phyloP scores from a whole-genome alignment of 2,113 vertebrate genomes.

The Brachypodius melanocephalos region DNA sequence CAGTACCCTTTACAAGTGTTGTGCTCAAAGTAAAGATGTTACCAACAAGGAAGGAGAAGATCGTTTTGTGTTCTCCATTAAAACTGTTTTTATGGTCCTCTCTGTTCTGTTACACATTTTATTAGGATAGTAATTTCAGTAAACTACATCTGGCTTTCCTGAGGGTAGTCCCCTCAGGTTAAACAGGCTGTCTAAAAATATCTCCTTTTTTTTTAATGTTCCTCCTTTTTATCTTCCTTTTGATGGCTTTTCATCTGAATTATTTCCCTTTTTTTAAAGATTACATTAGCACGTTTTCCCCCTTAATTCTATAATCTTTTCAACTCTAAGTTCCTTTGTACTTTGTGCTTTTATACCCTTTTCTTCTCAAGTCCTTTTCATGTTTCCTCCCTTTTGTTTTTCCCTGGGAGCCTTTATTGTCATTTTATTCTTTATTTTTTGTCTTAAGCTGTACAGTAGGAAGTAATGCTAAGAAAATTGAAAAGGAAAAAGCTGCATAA shows the following conservation, averaged over 20 bases:
- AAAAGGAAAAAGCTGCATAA: slow-evolving; percentile 17
- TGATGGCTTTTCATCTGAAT: slow-evolving; percentile 56
- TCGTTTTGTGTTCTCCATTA: background rate
- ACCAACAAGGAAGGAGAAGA: background rate
- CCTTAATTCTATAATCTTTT: slow-evolving; percentile 70
- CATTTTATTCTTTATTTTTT: slow-evolving; percentile 66
- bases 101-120: slow-evolving; percentile 51
- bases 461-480: slow-evolving; percentile 63
- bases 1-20: background rate
- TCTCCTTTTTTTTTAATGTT: background rate
- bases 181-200: slow-evolving; percentile 55
- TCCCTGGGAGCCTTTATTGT: slow-evolving; percentile 65
- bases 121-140: slow-evolving; percentile 60
- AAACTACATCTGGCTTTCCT: slow-evolving; percentile 61
- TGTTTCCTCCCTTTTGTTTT: slow-evolving; percentile 71
- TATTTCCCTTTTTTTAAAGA: slow-evolving; percentile 37
- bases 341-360: slow-evolving; percentile 62
- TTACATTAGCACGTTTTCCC: slow-evolving; percentile 58
- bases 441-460: slow-evolving; percentile 37
- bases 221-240: slow-evolving; percentile 54
- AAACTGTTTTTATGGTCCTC: slow-evolving; percentile 30
- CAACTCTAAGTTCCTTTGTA: slow-evolving; percentile 61
- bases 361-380: slow-evolving; percentile 71
- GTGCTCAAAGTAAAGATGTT: slow-evolving; percentile 12
- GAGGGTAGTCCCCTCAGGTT: slow-evolving; percentile 51